These are phyloP conservation scores for Hanleya hanleyi DNA, from an alignment of 2,888 invertebrate genomes.

Conservation along the genomic window DNA sequence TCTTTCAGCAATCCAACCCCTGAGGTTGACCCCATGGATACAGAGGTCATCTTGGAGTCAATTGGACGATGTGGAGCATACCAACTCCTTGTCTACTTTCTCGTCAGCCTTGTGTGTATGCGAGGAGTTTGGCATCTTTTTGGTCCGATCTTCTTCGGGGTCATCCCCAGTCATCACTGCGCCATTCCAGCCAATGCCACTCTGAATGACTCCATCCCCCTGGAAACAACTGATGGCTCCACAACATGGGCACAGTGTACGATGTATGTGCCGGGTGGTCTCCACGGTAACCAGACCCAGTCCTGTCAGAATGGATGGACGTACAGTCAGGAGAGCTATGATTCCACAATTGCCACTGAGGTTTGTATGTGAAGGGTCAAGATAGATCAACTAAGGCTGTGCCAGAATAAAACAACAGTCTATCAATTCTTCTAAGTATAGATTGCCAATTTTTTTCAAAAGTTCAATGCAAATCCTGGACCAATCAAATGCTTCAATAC, in stretches of 20 bases:
- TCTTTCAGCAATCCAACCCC: too few relatives aligned
- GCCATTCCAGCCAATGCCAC: slow-evolving; percentile 16
- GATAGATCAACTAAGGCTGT: too few relatives aligned
- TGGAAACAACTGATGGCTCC: slow-evolving; percentile 5
- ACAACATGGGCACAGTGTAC: not conserved
- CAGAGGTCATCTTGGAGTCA: slow-evolving; percentile 41
- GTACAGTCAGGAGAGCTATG: slow-evolving; percentile 46
- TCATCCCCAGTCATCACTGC: slow-evolving; percentile 50
- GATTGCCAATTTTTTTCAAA: too few relatives aligned
- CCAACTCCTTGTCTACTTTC: slow-evolving; percentile 44
- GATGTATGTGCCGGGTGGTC: not conserved
- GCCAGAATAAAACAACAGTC: too few relatives aligned
- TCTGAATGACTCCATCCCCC: slow-evolving; percentile 13
- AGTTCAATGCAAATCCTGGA: too few relatives aligned
- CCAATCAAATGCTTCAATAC: too few relatives aligned
- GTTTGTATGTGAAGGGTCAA: slow-evolving; percentile 38
- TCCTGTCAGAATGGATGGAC: slow-evolving; percentile 40
- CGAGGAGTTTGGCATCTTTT: slow-evolving; percentile 60
- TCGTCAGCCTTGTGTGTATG: slow-evolving; percentile 52
- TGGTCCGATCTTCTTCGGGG: slow-evolving; percentile 39
- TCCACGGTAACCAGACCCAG: not conserved
- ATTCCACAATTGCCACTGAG: slow-evolving; percentile 54
- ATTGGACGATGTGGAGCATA: slow-evolving; percentile 46
- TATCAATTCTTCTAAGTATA: too few relatives aligned
- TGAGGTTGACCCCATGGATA: slow-evolving; percentile 15